These are phyloP conservation scores for Merluccius polli DNA, from an alignment of 2,797 vertebrate genomes.

Conservation along the genomic window DNA sequence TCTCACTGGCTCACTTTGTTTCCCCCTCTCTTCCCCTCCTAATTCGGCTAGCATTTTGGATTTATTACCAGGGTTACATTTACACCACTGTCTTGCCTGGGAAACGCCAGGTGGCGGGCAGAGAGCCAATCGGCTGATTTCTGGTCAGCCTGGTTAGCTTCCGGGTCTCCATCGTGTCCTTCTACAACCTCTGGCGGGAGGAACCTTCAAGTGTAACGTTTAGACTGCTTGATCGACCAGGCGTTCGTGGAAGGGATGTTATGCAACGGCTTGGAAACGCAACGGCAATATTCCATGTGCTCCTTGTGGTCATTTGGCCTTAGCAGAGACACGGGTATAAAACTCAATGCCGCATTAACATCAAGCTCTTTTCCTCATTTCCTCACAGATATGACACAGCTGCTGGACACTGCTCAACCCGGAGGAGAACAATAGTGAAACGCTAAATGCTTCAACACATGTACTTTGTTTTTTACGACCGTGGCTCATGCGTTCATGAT, in stretches of 20 bases:
- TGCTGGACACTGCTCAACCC: constrained; percentile 42
- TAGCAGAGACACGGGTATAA: constrained; percentile 28
- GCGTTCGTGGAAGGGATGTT: constrained; percentile 45
- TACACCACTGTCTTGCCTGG: constrained; percentile 61
- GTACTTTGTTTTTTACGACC: constrained; percentile 31
- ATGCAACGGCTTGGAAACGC: constrained; percentile 30
- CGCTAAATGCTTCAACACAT: constrained; percentile 52
- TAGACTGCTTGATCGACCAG: constrained; percentile 41
- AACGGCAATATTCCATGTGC: constrained; percentile 29
- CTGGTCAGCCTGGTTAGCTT: constrained; percentile 39
- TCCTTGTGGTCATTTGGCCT: constrained; percentile 30
- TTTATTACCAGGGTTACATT: constrained; percentile 59
- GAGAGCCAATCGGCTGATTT: constrained; percentile 46
- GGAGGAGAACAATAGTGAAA: constrained; percentile 27
- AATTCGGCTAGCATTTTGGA: constrained; percentile 16
- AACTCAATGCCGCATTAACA: constrained; percentile 21
- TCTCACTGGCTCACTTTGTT: constrained; percentile 12
- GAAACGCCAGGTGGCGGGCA: constrained; percentile 51
- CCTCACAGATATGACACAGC: constrained; percentile 39
- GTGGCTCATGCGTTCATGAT: constrained; percentile 26
- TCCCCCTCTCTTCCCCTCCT: constrained; percentile 25
- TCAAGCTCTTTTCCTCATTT: constrained; percentile 38
- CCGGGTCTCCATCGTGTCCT: constrained; percentile 43
- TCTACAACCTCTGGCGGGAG: constrained; percentile 29
- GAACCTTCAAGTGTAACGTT: constrained; percentile 35